Evolutionary conservation across 2,797 vertebrate genomes (phyloP).

Genomic region (Alosa sapidissima): DNA sequence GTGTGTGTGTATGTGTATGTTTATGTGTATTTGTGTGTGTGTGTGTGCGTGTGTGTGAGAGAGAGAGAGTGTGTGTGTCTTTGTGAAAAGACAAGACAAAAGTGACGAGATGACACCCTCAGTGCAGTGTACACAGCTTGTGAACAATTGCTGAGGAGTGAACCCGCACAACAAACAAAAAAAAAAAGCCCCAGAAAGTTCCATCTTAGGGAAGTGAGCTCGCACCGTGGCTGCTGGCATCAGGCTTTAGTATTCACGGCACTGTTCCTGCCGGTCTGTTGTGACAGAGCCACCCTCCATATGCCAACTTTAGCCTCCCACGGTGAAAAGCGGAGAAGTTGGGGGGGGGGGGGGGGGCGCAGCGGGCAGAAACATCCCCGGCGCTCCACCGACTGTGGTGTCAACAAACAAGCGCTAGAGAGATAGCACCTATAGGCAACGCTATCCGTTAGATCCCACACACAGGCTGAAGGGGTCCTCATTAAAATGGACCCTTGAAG

Average conservation of each 20-base stretch:
- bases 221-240: background rate
- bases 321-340: background rate
- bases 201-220: background rate
- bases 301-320: slow-evolving; percentile 3
- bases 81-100: background rate
- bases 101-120: background rate
- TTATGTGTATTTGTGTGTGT: no score
- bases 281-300: background rate
- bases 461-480: background rate
- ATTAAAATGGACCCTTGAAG: background rate
- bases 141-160: background rate
- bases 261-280: background rate
- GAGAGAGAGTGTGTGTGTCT: background rate
- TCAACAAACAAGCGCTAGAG: background rate
- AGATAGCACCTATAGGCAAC: background rate
- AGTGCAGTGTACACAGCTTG: background rate
- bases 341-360: background rate
- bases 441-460: background rate
- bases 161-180: background rate
- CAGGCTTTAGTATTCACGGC: background rate
- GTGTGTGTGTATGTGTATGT: no score
- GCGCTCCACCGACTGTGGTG: background rate
- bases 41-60: no score
- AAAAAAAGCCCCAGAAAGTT: background rate
- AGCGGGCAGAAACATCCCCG: background rate